These are phyloP conservation scores for Scylla paramamosain DNA, from an alignment of 1,140 invertebrate species.

Conservation along the genomic window DNA sequence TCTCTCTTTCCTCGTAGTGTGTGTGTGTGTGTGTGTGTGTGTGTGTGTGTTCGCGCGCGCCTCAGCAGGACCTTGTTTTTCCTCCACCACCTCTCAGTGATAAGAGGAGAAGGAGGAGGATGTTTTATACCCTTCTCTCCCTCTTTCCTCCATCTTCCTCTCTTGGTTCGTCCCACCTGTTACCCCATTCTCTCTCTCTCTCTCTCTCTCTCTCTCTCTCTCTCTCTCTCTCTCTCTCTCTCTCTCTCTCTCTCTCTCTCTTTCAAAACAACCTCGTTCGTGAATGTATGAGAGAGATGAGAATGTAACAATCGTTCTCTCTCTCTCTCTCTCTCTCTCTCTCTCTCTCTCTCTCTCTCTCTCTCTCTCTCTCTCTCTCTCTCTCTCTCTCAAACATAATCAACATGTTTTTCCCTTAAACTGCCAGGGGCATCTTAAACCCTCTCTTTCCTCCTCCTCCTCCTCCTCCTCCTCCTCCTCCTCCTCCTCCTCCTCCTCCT, in stretches of 20 bases:
- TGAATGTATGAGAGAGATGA: too few species aligned
- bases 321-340: too few species aligned
- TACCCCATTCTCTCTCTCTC: not conserved
- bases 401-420: slow-evolving; percentile 14
- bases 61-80: not conserved
- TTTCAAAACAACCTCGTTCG: too few species aligned
- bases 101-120: not conserved
- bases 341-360: too few species aligned
- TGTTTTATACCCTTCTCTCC: slow-evolving; percentile 12
- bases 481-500: not conserved
- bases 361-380: too few species aligned
- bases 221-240: too few species aligned
- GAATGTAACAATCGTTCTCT: too few species aligned
- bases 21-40: not conserved
- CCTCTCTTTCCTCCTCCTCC: not conserved
- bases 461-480: too few species aligned
- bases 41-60: not conserved
- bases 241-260: too few species aligned
- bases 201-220: not conserved
- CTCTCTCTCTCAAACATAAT: not conserved
- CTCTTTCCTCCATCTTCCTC: not conserved
- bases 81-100: not conserved
- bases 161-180: not conserved
- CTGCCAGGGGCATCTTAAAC: not conserved
- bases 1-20: not conserved